phyloP scores from a whole-genome alignment of 2,113 vertebrate genomes.

The Etia nguti region DNA sequence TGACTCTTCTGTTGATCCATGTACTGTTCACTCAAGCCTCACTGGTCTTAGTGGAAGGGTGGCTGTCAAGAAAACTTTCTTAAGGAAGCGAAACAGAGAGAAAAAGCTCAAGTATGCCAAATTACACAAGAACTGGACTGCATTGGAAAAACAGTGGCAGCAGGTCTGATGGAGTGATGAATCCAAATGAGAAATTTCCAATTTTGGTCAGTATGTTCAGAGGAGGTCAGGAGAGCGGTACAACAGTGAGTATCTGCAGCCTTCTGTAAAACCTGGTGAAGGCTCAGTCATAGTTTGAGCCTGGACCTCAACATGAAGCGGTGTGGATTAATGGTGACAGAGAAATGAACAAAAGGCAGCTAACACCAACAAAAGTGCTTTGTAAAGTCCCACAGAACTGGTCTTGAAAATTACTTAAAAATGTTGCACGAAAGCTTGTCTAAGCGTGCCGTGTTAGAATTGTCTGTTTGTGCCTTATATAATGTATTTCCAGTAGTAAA shows the following conservation, averaged over 20 bases:
- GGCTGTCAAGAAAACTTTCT: not conserved
- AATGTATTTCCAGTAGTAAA: not conserved
- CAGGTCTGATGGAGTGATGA: not conserved
- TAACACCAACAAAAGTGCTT: not conserved
- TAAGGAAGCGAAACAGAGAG: not conserved
- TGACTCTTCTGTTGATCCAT: not conserved
- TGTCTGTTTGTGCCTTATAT: not conserved
- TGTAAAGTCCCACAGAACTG: fast-evolving
- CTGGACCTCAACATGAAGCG: fast-evolving
- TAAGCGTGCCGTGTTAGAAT: fast-evolving
- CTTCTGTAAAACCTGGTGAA: not conserved
- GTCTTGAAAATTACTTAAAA: not conserved
- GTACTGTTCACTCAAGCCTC: not conserved
- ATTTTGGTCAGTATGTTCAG: not conserved
- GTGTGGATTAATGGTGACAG: not conserved
- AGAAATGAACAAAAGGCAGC: not conserved
- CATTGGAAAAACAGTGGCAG: not conserved
- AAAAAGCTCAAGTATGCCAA: not conserved
- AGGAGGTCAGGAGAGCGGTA: not conserved
- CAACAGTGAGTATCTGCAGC: fast-evolving
- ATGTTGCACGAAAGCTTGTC: not conserved
- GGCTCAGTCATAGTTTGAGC: not conserved
- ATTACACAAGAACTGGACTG: not conserved
- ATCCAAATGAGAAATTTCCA: not conserved
- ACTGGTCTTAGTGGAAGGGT: not conserved